Conservation (phyloP, 2,888 invertebrate genomes). For the Epistrophe grossulariae region DNA sequence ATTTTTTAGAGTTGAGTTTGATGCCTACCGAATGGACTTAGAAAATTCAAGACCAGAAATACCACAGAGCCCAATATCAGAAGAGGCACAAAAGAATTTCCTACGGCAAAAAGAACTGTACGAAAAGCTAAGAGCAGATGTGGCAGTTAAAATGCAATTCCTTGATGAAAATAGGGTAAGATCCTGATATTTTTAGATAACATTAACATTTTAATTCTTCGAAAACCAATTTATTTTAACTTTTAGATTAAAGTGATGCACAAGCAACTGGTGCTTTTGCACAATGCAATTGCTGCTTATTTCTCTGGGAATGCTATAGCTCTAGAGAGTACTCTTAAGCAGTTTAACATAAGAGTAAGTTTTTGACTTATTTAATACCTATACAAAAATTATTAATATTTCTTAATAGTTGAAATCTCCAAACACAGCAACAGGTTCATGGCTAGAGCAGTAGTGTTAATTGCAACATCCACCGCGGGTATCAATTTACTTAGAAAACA, state of each 20-base stretch:
- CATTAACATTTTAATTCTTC: neutral
- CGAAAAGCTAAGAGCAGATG: slow-evolving; percentile 96
- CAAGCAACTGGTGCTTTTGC: slow-evolving; percentile 97
- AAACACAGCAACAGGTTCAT: slow-evolving; percentile 90
- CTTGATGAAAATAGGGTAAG: slow-evolving; percentile 98
- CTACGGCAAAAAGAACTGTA: slow-evolving; percentile 94
- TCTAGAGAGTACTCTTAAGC: slow-evolving; percentile 95
- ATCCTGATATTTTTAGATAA: neutral
- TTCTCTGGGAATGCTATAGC: slow-evolving; percentile 98
- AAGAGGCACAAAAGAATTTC: slow-evolving; percentile 92
- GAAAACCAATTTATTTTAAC: neutral
- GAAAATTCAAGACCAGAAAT: slow-evolving; percentile 89
- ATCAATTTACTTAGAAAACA: slow-evolving; percentile 46
- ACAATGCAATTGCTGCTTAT: slow-evolving; percentile 98
- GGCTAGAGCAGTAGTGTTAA: slow-evolving; percentile 89
- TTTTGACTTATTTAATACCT: neutral
- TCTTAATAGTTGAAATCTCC: slow-evolving; percentile 86
- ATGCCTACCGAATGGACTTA: slow-evolving; percentile 98
- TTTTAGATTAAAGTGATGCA: slow-evolving; percentile 99
- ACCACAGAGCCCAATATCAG: slow-evolving; percentile 86
- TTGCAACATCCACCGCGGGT: slow-evolving; percentile 2
- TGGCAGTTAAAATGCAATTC: slow-evolving; percentile 97
- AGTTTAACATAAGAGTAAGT: slow-evolving; percentile 94
- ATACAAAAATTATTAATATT: neutral
- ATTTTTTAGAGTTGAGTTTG: slow-evolving; percentile 93